Percentiles rank a stretch among this genome's conserved stretches.
phyloP scores from a whole-genome alignment of 1,140 invertebrate genomes.

The Achroia grisella region DNA sequence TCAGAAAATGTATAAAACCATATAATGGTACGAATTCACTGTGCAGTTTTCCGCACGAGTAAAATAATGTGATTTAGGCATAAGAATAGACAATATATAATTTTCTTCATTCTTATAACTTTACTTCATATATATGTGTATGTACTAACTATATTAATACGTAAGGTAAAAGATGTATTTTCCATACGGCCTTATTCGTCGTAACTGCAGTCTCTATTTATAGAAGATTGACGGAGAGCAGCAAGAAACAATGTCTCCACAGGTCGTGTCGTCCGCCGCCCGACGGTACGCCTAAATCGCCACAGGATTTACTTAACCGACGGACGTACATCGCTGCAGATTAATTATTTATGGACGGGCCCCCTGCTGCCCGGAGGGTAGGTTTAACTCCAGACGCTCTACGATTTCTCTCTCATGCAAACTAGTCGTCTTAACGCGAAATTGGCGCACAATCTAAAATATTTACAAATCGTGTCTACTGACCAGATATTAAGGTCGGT shows the following conservation, averaged over 20 bases:
- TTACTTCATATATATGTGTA: no score
- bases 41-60: no score
- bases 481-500: slow-evolving; percentile 50
- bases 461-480: slow-evolving; percentile 58
- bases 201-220: no score
- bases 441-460: slow-evolving; percentile 55
- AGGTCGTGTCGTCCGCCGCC: slow-evolving; percentile 18
- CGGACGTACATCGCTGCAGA: slow-evolving; percentile 58
- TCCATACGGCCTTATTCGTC: no score
- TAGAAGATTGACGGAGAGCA: not conserved
- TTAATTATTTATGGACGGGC: slow-evolving; percentile 67
- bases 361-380: slow-evolving; percentile 36
- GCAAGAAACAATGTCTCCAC: slow-evolving; percentile 16
- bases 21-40: no score
- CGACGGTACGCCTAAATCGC: slow-evolving; percentile 31
- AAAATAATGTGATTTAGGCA: no score
- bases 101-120: no score
- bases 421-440: slow-evolving; percentile 64
- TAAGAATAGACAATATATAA: no score
- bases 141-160: no score
- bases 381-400: slow-evolving; percentile 56
- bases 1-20: no score
- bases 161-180: no score
- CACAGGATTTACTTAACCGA: slow-evolving; percentile 59
- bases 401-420: slow-evolving; percentile 62